These are phyloP conservation scores for Ooceraea biroi DNA, from an alignment of 1,140 invertebrate species.

Conservation along the genomic window DNA sequence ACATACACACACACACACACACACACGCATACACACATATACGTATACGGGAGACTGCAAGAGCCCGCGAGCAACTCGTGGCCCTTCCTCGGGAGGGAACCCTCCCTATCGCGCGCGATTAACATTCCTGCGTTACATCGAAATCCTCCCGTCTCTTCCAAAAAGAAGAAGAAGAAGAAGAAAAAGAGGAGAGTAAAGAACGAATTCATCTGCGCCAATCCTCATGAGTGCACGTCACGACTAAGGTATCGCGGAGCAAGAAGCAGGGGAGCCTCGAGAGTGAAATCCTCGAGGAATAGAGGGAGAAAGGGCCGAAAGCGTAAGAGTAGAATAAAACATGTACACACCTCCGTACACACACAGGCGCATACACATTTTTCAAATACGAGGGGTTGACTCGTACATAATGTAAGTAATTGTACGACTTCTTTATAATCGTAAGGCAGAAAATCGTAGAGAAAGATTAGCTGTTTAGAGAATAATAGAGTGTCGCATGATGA, in stretches of 20 bases:
- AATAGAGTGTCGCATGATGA: slow-evolving; percentile 76
- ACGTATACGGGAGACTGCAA: not conserved
- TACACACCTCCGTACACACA: slow-evolving; percentile 23
- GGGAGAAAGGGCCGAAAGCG: not conserved
- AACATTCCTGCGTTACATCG: slow-evolving; percentile 66
- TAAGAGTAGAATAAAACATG: slow-evolving; percentile 29
- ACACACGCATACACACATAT: not conserved
- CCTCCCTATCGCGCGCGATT: slow-evolving; percentile 34
- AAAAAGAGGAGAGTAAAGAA: too few relatives aligned
- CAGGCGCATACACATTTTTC: slow-evolving; percentile 21
- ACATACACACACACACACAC: slow-evolving; percentile 38
- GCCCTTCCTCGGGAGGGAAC: slow-evolving; percentile 5
- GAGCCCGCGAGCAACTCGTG: not conserved
- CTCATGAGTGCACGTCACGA: too few relatives aligned
- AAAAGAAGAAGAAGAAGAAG: too few relatives aligned
- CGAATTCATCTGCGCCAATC: too few relatives aligned
- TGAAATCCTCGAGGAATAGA: too few relatives aligned
- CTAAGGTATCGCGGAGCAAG: too few relatives aligned
- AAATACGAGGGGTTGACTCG: slow-evolving; percentile 48
- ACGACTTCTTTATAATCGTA: slow-evolving; percentile 70
- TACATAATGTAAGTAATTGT: slow-evolving; percentile 66
- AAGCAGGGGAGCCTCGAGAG: too few relatives aligned
- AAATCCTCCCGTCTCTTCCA: too few relatives aligned
- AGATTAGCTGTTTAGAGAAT: slow-evolving; percentile 66
- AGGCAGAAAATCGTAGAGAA: slow-evolving; percentile 57